These are phyloP conservation scores for Actenoides lindsayi DNA, from an alignment of 2,113 vertebrate species.

Conservation along the genomic window DNA sequence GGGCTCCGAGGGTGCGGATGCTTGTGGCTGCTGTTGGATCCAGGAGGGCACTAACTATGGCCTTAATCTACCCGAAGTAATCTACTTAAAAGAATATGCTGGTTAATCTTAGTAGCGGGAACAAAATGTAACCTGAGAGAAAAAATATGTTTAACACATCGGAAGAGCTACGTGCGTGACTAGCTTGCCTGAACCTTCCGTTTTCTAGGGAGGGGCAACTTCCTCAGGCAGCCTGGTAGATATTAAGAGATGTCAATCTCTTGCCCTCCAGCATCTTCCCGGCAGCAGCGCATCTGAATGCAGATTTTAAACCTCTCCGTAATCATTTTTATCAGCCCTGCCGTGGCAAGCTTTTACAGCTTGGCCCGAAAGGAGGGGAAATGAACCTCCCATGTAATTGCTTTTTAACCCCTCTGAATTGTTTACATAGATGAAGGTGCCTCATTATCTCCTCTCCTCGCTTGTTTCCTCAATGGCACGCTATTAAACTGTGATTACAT, in stretches of 20 bases:
- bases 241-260: not conserved
- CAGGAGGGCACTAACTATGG: not conserved
- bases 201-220: not conserved
- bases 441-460: not conserved
- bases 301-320: not conserved
- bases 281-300: not conserved
- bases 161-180: not conserved
- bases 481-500: not conserved
- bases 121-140: not conserved
- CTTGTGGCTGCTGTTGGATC: not conserved
- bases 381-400: not conserved
- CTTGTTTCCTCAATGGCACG: not conserved
- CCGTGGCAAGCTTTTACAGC: not conserved
- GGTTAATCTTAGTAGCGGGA: not conserved
- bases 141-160: not conserved
- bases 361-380: not conserved
- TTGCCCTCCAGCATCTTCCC: not conserved
- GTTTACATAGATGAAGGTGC: not conserved
- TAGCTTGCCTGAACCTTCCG: not conserved
- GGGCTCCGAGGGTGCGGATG: accelerated
- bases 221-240: not conserved
- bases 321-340: not conserved
- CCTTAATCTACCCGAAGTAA: not conserved
- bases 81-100: not conserved
- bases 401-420: not conserved